Evolutionary conservation across 37 sponge, comb jelly and placozoan species (phyloP).

Genomic region (Aphrocallistes beatrix): DNA sequence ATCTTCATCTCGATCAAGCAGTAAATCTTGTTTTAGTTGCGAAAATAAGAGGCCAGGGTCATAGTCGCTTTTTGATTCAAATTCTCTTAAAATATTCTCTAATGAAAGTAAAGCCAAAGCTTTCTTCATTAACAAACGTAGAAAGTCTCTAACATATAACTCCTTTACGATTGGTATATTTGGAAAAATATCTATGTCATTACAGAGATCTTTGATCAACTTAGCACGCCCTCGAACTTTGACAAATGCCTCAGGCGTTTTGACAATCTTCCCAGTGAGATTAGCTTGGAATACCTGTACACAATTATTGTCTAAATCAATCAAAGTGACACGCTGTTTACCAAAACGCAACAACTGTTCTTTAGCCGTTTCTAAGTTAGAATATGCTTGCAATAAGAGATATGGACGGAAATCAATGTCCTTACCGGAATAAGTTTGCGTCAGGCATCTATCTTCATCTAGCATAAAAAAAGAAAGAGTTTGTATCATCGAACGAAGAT

Average conservation of each 20-base stretch:
- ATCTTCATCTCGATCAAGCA: not conserved
- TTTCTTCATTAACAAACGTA: not conserved
- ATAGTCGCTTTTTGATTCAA: not conserved
- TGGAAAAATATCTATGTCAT: not conserved
- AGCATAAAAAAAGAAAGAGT: not conserved
- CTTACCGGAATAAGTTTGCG: not conserved
- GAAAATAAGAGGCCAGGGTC: not conserved
- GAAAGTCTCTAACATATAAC: not conserved
- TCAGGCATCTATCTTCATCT: not conserved
- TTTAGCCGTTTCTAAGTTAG: not conserved
- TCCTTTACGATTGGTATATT: not conserved
- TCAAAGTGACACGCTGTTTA: not conserved
- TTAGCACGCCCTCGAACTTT: not conserved
- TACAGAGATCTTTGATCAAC: not conserved
- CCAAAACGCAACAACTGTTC: not conserved
- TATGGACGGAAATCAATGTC: not conserved
- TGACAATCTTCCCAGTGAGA: not conserved
- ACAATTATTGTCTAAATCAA: not conserved
- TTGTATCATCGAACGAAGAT: not conserved
- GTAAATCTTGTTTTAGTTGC: not conserved
- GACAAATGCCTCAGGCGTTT: not conserved
- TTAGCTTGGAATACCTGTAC: not conserved
- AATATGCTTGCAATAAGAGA: not conserved
- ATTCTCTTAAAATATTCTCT: not conserved
- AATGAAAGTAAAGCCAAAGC: not conserved